Percentiles rank a stretch among this genome's conserved stretches.
These are phyloP conservation scores for Perdita meconis DNA, from an alignment of 2,888 invertebrate genomes.

Conservation along the genomic window DNA sequence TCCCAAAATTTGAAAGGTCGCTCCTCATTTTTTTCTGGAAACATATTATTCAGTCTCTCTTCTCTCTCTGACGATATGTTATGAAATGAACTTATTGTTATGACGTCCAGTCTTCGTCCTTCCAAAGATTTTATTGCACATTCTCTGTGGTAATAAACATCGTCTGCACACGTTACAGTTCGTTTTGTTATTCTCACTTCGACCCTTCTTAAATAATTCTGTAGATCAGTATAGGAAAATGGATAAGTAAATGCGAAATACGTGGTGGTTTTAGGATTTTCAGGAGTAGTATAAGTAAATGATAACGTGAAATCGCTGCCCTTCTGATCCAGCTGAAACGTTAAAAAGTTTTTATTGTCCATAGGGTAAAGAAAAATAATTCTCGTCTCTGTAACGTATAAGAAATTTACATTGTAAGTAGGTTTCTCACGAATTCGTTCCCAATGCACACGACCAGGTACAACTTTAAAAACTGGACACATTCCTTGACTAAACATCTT, in stretches of 20 bases:
- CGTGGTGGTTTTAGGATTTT: slow-evolving; percentile 89
- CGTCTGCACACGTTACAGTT: slow-evolving; percentile 84
- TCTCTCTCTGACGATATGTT: slow-evolving; percentile 91
- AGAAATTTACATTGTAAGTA: slow-evolving; percentile 88
- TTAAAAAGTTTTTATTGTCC: slow-evolving; percentile 16
- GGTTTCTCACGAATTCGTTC: slow-evolving; percentile 93
- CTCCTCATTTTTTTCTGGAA: slow-evolving; percentile 88
- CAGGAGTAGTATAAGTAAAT: slow-evolving; percentile 90
- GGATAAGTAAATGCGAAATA: slow-evolving; percentile 97
- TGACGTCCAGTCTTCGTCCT: slow-evolving; percentile 90
- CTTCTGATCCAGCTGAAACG: slow-evolving; percentile 86
- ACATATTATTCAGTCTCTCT: slow-evolving; percentile 89
- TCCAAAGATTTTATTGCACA: slow-evolving; percentile 92
- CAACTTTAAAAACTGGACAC: slow-evolving; percentile 91
- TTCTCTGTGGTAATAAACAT: slow-evolving; percentile 94
- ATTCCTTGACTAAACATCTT: slow-evolving; percentile 96
- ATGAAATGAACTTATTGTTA: slow-evolving; percentile 93
- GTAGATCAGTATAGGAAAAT: slow-evolving; percentile 93
- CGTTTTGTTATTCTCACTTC: slow-evolving; percentile 87
- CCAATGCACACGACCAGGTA: slow-evolving; percentile 93
- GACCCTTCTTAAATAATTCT: slow-evolving; percentile 89
- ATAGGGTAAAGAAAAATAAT: not conserved
- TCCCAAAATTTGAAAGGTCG: slow-evolving; percentile 91
- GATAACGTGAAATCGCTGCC: slow-evolving; percentile 91
- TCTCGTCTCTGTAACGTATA: not conserved